Base-by-base conservation (phyloP, 2,113 vertebrate species). In the Laticauda laticaudata region DNA sequence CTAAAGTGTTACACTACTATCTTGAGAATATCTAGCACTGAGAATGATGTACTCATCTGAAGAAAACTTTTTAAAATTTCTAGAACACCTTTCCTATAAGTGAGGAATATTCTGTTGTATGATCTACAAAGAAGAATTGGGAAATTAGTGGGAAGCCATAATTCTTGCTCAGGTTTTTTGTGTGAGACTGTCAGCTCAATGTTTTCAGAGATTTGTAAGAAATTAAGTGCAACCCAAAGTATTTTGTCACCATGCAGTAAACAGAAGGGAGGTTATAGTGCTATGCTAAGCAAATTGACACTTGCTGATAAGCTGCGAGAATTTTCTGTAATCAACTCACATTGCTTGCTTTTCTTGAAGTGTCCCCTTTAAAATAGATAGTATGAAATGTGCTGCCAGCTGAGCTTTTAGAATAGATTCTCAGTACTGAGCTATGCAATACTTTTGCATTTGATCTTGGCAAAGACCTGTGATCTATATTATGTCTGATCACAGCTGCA, bases 21-120 rank as follows among this genome's bases (percentile, higher is more conserved):
- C n/a, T 53, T 21, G 21, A 24, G 29, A 39, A 92, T 93, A 90
- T 18, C 45, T 56, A 90, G 86, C 91, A 57, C 91, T 61, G n/a
- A 95, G 96, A 86, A 39, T 81, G 85, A 93, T 96, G 43, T 88
- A 15, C 92, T 95, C 54, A 92, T 92, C 93, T 93, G 87, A 93
- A 93, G 91, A 88, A 89, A 53, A 64, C 95, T 95, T 95, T 93
- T 0, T 90, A 91, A 96, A 94, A 26, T 23, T 51, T 39, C 21
- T 56, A 20, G 20, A 21, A 34, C 12, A 8, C 18, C 45, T 95
- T 21, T 91, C 39, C 3, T 94, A 88, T 90, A 91, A 61, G 34
- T 9, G 81, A 57, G 96, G 91, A 75, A 91, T 43, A 43, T 94
- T 85, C 92, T 91, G 45, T 29, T 48, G 91, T 10, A 55, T 4